These are phyloP conservation scores for Aphidoletes aphidimyza DNA, from an alignment of 2,888 invertebrate species.

Conservation along the genomic window DNA sequence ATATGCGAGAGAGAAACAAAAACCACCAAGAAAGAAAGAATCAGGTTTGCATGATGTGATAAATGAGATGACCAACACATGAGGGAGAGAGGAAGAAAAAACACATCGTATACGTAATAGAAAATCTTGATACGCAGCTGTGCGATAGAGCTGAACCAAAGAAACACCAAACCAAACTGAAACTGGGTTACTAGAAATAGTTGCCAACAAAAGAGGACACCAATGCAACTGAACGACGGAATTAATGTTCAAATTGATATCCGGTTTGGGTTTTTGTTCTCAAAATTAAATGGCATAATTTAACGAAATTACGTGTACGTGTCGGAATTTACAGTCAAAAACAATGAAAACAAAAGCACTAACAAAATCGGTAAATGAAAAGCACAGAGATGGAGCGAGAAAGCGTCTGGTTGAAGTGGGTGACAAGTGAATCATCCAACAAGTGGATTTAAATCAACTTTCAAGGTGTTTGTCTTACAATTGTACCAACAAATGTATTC, in stretches of 20 bases:
- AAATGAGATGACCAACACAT: not conserved
- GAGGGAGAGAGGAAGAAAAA: no score
- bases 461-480: not conserved
- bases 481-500: not conserved
- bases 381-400: not conserved
- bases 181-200: slow-evolving; percentile 50
- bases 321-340: not conserved
- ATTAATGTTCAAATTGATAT: slow-evolving; percentile 14
- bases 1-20: no score
- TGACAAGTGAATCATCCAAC: not conserved
- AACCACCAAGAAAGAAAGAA: not conserved
- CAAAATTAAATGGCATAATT: not conserved
- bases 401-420: not conserved
- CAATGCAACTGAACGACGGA: slow-evolving; percentile 38
- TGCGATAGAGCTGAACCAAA: slow-evolving; percentile 46
- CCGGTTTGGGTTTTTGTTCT: not conserved
- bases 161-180: not conserved
- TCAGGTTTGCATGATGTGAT: not conserved
- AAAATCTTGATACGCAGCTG: slow-evolving; percentile 17
- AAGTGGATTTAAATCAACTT: slow-evolving; percentile 26
- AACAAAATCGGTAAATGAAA: not conserved
- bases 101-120: slow-evolving; percentile 1
- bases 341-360: not conserved
- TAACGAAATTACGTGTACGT: not conserved
- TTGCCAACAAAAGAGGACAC: not conserved